Percentiles rank a stretch among this genome's conserved stretches.
phyloP scores from a whole-genome alignment of 2,888 invertebrate genomes.

The Megalurothrips usitatus region DNA sequence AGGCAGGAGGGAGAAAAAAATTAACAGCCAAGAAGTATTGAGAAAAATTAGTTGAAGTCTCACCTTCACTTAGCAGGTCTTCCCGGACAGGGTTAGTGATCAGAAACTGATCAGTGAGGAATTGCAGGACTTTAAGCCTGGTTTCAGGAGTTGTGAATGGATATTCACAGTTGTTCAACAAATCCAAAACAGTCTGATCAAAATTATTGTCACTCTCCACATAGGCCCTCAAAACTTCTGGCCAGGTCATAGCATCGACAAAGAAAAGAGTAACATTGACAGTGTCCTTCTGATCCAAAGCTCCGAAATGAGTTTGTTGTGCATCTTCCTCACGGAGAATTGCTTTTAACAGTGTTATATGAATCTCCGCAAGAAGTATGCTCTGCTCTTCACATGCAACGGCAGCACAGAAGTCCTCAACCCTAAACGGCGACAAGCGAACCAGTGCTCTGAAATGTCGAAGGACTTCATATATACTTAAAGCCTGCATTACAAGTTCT shows the following conservation, averaged over 20 bases:
- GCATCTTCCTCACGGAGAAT: slow-evolving; percentile 88
- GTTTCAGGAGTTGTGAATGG: slow-evolving; percentile 80
- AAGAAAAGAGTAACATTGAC: slow-evolving; percentile 89
- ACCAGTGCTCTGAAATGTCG: slow-evolving; percentile 88
- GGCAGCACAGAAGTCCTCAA: slow-evolving; percentile 96
- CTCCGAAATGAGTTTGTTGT: slow-evolving; percentile 92
- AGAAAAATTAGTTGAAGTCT: slow-evolving; percentile 37
- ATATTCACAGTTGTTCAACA: slow-evolving; percentile 73
- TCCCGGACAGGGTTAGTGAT: slow-evolving; percentile 89
- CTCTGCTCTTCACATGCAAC: slow-evolving; percentile 89
- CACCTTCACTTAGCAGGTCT: slow-evolving; percentile 89
- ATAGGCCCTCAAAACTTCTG: slow-evolving; percentile 83
- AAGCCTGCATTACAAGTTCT: slow-evolving; percentile 70
- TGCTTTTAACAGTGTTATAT: slow-evolving; percentile 88
- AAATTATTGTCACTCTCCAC: slow-evolving; percentile 85
- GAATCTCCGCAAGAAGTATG: slow-evolving; percentile 84
- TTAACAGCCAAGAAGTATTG: not conserved
- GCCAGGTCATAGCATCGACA: slow-evolving; percentile 94
- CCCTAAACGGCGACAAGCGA: slow-evolving; percentile 86
- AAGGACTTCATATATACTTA: slow-evolving; percentile 91
- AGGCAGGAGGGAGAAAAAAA: slow-evolving; percentile 32
- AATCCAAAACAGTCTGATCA: slow-evolving; percentile 65
- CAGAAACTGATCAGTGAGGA: slow-evolving; percentile 90
- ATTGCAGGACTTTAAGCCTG: slow-evolving; percentile 76
- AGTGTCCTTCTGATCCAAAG: slow-evolving; percentile 94